Conservation (phyloP, 2,797 vertebrate species). For the Pangasius krempfi region DNA sequence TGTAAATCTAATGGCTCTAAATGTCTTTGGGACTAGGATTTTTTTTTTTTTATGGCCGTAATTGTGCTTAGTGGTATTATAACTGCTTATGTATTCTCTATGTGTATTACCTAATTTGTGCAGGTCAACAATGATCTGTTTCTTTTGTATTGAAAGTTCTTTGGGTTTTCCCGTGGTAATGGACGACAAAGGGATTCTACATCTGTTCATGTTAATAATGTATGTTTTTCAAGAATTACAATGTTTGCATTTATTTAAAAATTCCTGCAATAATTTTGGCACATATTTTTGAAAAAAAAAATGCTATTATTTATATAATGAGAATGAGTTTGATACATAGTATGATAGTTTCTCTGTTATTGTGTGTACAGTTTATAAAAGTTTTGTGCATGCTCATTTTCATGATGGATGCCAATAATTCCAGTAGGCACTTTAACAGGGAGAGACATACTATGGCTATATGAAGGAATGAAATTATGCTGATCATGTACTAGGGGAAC, state of each 20-base stretch:
- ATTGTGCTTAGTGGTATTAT: neutral
- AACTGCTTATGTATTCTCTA: neutral
- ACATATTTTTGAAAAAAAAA: neutral
- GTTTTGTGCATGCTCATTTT: neutral
- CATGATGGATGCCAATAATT: conserved; percentile 1
- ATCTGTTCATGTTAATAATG: neutral
- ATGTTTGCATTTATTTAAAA: neutral
- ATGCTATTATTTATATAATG: neutral
- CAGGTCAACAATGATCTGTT: neutral
- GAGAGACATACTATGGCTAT: neutral
- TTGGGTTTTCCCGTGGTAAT: neutral
- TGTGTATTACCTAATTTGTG: neutral
- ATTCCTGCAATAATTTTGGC: neutral
- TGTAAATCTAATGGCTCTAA: neutral
- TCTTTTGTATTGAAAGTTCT: neutral
- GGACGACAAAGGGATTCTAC: neutral
- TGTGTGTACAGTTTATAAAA: neutral
- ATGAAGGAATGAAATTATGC: neutral
- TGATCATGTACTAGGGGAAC: conserved; percentile 47
- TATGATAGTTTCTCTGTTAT: neutral
- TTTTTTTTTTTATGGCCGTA: neutral
- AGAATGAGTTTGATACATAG: neutral
- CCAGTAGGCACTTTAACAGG: neutral
- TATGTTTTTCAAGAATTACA: neutral
- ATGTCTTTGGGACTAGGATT: neutral